Evolutionary conservation across 2,113 vertebrate species (phyloP).

Genomic region (Thomomys bottae): DNA sequence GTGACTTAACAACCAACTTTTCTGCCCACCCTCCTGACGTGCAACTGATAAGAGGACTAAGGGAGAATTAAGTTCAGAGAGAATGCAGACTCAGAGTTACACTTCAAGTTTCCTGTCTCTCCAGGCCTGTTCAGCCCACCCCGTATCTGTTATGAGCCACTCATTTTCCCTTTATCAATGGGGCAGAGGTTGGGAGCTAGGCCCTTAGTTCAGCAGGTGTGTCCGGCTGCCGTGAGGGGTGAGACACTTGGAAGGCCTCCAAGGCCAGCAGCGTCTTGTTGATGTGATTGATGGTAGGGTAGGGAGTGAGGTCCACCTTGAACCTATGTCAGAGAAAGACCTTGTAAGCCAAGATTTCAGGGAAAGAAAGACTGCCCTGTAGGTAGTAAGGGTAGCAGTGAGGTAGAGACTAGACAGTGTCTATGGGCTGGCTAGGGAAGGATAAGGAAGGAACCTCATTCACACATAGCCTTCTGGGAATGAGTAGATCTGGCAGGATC

Average conservation of each 20-base stretch:
- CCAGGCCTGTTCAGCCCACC: background rate
- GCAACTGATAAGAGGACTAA: background rate
- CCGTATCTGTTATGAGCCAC: background rate
- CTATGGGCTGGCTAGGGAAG: background rate
- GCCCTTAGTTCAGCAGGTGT: constrained; percentile 89
- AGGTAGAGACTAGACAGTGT: background rate
- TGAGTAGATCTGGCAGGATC: background rate
- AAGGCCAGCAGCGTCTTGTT: constrained; percentile 90
- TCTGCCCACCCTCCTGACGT: background rate
- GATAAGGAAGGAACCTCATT: background rate
- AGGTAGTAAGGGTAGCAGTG: background rate
- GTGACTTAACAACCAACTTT: background rate
- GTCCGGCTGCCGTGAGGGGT: constrained; percentile 93
- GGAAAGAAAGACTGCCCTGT: background rate
- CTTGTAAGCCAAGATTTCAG: constrained; percentile 3
- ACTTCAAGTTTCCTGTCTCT: background rate
- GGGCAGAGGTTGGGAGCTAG: constrained; percentile 72
- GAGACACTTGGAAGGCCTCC: constrained; percentile 93
- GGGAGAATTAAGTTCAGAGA: background rate
- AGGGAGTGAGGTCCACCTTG: constrained; percentile 91
- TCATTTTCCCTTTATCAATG: background rate
- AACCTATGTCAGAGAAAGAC: constrained; percentile 86
- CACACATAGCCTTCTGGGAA: background rate
- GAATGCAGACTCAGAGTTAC: background rate
- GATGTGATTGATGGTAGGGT: constrained; percentile 91